phyloP scores from a whole-genome alignment of 2,797 vertebrate species.

The Adelosebastes latens region DNA sequence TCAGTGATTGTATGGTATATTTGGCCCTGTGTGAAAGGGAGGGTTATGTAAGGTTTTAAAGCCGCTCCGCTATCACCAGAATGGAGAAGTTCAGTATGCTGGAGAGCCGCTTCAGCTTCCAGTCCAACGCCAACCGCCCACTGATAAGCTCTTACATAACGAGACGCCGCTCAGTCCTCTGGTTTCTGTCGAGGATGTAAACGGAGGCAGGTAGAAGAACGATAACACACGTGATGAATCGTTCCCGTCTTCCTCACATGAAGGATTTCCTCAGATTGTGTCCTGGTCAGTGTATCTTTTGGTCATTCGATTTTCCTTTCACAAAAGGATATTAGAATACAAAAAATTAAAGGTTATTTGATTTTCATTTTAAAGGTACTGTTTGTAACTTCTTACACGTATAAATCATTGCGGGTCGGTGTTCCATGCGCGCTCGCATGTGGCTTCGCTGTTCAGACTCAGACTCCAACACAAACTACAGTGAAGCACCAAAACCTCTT shows the following conservation, averaged over 20 bases:
- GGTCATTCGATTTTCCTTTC: no score
- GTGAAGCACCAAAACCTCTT: no score
- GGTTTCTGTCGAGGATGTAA: slow-evolving; percentile 13
- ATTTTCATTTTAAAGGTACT: no score
- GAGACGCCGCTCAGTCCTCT: background rate
- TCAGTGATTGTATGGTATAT: slow-evolving; percentile 36
- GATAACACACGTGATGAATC: background rate
- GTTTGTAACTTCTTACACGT: no score
- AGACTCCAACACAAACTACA: no score
- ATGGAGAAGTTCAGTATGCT: slow-evolving; percentile 34
- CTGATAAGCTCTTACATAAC: slow-evolving; percentile 46
- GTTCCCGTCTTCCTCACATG: background rate
- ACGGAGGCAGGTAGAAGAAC: slow-evolving; percentile 29
- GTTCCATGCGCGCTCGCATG: no score
- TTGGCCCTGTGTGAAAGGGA: slow-evolving; percentile 42
- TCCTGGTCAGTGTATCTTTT: no score
- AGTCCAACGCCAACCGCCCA: slow-evolving; percentile 36
- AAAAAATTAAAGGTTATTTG: no score
- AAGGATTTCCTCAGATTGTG: background rate
- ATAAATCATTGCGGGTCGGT: no score
- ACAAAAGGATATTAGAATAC: no score
- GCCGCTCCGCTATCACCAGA: slow-evolving; percentile 19
- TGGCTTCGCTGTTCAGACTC: no score
- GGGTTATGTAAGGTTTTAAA: slow-evolving; percentile 65
- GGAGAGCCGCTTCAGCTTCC: slow-evolving; percentile 46